phyloP scores from a whole-genome alignment of 2,888 invertebrate genomes.

The Nycteola revayana region DNA sequence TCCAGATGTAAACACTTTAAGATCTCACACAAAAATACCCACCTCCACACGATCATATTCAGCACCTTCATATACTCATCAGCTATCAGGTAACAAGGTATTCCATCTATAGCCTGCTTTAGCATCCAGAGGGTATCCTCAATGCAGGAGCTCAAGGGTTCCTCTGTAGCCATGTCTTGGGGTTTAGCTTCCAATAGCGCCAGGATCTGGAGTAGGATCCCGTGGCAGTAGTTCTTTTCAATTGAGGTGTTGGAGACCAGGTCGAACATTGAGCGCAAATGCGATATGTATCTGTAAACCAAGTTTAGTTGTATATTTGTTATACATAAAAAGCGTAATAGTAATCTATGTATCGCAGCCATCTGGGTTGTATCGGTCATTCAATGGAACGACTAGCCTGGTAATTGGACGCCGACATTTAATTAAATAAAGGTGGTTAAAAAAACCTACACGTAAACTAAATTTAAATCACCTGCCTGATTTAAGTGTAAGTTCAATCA shows the following conservation, averaged over 20 bases:
- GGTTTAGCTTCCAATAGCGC: constrained; percentile 52
- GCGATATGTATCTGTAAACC: constrained; percentile 28
- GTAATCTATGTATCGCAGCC: too few species aligned
- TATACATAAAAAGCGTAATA: too few species aligned
- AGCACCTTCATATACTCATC: constrained; percentile 56
- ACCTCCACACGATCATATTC: constrained; percentile 55
- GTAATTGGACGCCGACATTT: too few species aligned
- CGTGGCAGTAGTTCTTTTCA: constrained; percentile 84
- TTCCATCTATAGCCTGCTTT: constrained; percentile 22
- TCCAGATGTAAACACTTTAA: too few species aligned
- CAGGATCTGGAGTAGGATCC: constrained; percentile 78
- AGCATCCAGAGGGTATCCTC: constrained; percentile 39
- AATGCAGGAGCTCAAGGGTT: constrained; percentile 8
- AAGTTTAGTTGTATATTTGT: too few species aligned
- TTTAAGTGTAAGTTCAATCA: too few species aligned
- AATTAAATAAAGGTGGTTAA: too few species aligned
- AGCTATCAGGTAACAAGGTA: constrained; percentile 51
- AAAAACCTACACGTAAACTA: too few species aligned
- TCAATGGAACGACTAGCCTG: too few species aligned
- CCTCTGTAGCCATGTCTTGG: constrained; percentile 25
- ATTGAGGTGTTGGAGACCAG: constrained; percentile 38
- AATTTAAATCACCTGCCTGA: too few species aligned
- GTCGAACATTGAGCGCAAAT: constrained; percentile 42
- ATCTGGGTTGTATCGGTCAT: too few species aligned
- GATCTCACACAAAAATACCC: constrained; percentile 18